Conservation (phyloP, 2,113 vertebrate genomes). For the Penelope pileata region DNA sequence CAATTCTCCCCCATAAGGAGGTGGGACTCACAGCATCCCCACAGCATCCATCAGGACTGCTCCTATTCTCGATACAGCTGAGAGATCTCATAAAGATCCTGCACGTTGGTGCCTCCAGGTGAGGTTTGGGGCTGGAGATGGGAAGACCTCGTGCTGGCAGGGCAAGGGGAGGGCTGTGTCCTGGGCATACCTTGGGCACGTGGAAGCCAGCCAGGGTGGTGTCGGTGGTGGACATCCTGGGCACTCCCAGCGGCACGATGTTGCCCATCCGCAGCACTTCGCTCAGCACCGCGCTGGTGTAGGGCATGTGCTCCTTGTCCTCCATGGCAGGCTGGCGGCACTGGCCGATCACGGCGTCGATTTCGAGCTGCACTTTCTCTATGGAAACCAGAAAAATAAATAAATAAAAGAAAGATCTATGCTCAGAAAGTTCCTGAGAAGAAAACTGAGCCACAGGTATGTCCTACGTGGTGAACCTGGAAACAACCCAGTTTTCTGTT, state of each 20-base stretch:
- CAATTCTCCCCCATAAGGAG: neutral
- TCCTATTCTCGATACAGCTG: neutral
- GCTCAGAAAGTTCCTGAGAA: accelerated
- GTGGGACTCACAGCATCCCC: neutral
- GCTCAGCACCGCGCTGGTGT: slow-evolving; percentile 85
- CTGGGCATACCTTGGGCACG: slow-evolving; percentile 79
- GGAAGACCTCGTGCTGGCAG: neutral
- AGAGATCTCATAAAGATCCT: neutral
- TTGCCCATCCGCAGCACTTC: slow-evolving; percentile 87
- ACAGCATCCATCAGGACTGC: neutral
- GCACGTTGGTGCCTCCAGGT: neutral
- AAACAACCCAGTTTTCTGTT: neutral
- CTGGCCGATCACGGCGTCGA: slow-evolving; percentile 75
- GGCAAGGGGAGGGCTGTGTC: neutral
- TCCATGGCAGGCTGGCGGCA: slow-evolving; percentile 73
- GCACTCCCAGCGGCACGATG: slow-evolving; percentile 81
- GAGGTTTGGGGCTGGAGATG: accelerated
- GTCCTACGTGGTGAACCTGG: neutral
- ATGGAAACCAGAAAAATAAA: neutral
- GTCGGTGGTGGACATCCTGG: slow-evolving; percentile 75
- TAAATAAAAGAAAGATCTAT: neutral
- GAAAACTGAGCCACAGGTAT: too few species aligned
- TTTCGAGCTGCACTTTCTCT: slow-evolving; percentile 82
- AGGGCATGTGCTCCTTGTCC: slow-evolving; percentile 79
- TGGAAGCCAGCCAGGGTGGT: slow-evolving; percentile 78